Percentiles rank a stretch among this genome's conserved stretches.
These are phyloP conservation scores for Rhodophaea formosa DNA, from an alignment of 2,888 invertebrate species.

Conservation along the genomic window DNA sequence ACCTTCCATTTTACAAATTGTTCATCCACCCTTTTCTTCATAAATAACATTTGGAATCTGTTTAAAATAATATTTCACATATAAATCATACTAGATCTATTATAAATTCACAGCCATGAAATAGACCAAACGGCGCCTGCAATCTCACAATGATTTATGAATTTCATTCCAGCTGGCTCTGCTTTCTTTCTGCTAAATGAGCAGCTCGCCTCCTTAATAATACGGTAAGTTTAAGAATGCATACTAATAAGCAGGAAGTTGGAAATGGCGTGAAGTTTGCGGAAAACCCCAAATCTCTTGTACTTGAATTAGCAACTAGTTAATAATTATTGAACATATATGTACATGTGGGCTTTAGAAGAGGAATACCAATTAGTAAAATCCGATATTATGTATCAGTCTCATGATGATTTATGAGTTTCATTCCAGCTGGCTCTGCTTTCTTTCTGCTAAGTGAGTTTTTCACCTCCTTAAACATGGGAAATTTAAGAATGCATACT, in stretches of 20 bases:
- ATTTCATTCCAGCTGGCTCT: constrained; percentile 65
- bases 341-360: too few species aligned
- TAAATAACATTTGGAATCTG: constrained; percentile 2
- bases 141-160: constrained; percentile 67
- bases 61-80: constrained; percentile 6
- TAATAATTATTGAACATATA: too few species aligned
- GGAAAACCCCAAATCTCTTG: too few species aligned
- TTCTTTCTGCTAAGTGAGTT: constrained; percentile 58
- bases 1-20: neutral
- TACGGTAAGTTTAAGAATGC: constrained; percentile 35
- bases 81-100: constrained; percentile 17
- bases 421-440: constrained; percentile 62
- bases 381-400: too few species aligned
- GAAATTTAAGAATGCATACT: constrained; percentile 37
- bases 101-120: constrained; percentile 49
- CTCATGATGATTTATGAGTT: constrained; percentile 69
- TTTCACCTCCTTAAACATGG: constrained; percentile 57
- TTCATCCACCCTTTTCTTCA: neutral
- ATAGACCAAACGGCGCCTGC: constrained; percentile 58
- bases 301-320: too few species aligned
- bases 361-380: too few species aligned
- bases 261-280: too few species aligned
- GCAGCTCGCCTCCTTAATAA: constrained; percentile 65
- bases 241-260: constrained; percentile 29
- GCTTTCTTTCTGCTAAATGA: constrained; percentile 53